A percentile compares a stretch with the other conserved stretches of the same genome.
Evolutionary conservation across 2,113 vertebrate genomes (phyloP).

Genomic region (Montifringilla adamsi): DNA sequence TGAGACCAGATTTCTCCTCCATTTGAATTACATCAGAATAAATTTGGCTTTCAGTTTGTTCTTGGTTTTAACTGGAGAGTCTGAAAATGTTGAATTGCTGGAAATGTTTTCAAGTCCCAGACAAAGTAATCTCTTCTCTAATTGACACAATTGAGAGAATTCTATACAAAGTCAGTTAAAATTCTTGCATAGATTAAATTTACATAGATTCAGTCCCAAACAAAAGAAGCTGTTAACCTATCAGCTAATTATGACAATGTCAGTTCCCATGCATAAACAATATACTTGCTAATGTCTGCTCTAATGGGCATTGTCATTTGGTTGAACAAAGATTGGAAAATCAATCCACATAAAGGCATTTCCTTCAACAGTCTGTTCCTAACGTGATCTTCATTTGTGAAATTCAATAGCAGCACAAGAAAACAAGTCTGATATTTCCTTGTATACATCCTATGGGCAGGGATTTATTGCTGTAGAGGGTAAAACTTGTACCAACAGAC

Average conservation of each 20-base stretch:
- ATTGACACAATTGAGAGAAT: background rate
- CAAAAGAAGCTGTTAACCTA: background rate
- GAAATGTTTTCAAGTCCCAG: constrained; percentile 28
- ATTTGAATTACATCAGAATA: constrained; percentile 33
- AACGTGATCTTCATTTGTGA: background rate
- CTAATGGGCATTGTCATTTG: background rate
- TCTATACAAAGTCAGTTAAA: background rate
- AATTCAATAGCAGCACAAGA: background rate
- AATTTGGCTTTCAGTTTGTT: constrained; percentile 35
- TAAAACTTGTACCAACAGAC: constrained; percentile 20
- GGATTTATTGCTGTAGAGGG: background rate
- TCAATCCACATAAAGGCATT: background rate
- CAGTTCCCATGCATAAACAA: background rate
- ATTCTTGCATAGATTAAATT: background rate
- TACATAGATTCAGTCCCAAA: background rate
- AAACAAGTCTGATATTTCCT: background rate
- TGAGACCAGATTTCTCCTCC: constrained; percentile 25
- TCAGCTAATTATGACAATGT: background rate
- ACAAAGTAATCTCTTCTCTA: background rate
- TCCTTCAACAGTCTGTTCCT: background rate
- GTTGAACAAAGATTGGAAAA: background rate
- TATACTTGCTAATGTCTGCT: background rate
- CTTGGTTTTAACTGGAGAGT: constrained; percentile 16
- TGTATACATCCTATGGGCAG: background rate
- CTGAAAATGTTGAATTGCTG: constrained; percentile 22